Conservation (phyloP, 2,797 vertebrate species). For the Hoplostethus mediterraneus region DNA sequence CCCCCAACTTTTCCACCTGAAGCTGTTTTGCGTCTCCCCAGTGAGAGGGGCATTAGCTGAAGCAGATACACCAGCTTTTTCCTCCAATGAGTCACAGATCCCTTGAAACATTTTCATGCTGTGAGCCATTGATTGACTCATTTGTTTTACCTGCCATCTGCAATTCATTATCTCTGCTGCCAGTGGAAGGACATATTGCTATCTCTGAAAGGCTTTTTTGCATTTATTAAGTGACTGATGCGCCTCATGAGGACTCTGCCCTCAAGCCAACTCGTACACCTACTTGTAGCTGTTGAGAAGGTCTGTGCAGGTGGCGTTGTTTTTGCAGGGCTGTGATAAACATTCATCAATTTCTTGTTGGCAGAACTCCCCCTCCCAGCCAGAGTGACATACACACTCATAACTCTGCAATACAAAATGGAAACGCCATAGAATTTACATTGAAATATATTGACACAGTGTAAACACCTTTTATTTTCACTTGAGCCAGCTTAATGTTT, state of each 20-base stretch:
- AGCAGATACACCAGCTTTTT: constrained; percentile 75
- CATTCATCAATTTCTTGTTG: constrained; percentile 88
- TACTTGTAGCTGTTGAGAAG: constrained; percentile 87
- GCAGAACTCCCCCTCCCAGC: constrained; percentile 88
- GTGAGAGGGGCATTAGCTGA: constrained; percentile 60
- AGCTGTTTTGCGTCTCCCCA: constrained; percentile 72
- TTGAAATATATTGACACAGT: constrained; percentile 18
- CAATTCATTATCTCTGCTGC: constrained; percentile 74
- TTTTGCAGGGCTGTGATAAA: constrained; percentile 86
- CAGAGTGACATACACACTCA: constrained; percentile 83
- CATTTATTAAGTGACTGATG: constrained; percentile 73
- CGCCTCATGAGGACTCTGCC: constrained; percentile 56
- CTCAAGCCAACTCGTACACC: constrained; percentile 59
- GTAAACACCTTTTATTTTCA: constrained; percentile 43
- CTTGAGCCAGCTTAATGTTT: constrained; percentile 24
- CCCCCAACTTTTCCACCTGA: constrained; percentile 74
- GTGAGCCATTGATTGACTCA: constrained; percentile 80
- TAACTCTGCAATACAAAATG: constrained; percentile 83
- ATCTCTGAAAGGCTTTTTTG: constrained; percentile 62
- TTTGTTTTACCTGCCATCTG: constrained; percentile 82
- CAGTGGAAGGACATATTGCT: constrained; percentile 77
- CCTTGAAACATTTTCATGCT: constrained; percentile 77
- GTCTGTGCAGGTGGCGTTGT: constrained; percentile 86
- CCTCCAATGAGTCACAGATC: constrained; percentile 77
- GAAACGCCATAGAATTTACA: constrained; percentile 41